Base-by-base conservation (phyloP, 2,113 vertebrate species). In the Dromiciops gliroides region DNA sequence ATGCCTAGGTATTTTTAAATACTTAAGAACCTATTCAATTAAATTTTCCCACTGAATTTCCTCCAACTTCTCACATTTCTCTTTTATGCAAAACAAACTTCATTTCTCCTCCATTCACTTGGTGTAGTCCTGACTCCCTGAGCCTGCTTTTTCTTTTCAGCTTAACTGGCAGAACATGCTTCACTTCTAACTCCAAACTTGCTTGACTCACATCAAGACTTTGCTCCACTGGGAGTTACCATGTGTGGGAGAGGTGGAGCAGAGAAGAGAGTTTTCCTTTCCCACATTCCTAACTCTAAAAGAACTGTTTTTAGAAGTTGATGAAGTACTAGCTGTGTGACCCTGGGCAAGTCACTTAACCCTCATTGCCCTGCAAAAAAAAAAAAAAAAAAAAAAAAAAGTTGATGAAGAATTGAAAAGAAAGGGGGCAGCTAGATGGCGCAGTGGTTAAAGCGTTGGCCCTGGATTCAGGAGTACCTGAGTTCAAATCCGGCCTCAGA, bases 1-100 rank as follows among this genome's bases (percentile, higher is more conserved):
- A 25, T 56, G 14, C 31, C 14, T 37, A 37, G 60, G 2, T 67
- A 37, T 67, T 67, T 67, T 37, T 37, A 67, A 67, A 67, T 11
- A 52, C 90, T 90, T 91, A 89, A 94, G 47, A 28, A 56, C 89
- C 1, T 91, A 52, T 95, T 49, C 25, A 95, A 94, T 92, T 96
- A 37, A 37, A 48, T 26, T 60, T 94, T 83, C 56, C 3, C 16
- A 67, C 0, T 28, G 0, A 14, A 49, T 16, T 49, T 56, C 23
- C 1, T 3, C 88, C 48, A 90, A 0, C 11, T 60, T 6, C 9
- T n/a, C 9, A 88, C 9, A 50, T 92, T 83, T 94, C 6, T 89
- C 0, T 91, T 89, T 11, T 83, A 60, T n/a, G 8, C 23, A 92
- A 93, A 56, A 16, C 23, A 56, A 83, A 24, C 25, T 0, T 48